Percentiles rank a stretch among this genome's conserved stretches.
Conservation (phyloP, 2,797 vertebrate genomes). For the Darevskia mixta region DNA sequence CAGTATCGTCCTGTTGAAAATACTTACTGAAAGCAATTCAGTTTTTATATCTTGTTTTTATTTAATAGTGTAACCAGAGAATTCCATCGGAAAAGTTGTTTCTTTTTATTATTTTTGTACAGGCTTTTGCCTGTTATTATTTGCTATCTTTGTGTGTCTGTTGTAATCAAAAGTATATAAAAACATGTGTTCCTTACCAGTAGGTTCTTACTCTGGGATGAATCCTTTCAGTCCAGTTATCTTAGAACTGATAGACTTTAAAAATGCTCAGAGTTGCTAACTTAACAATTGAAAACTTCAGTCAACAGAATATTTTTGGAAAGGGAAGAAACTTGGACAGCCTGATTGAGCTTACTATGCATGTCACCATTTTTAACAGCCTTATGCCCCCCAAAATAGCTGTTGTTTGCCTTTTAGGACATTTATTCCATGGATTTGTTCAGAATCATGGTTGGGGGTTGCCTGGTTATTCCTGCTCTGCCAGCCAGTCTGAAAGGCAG, state of each 20-base stretch:
- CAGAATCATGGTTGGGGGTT: no score
- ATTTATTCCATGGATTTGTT: no score
- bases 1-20: background rate
- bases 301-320: background rate
- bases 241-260: background rate
- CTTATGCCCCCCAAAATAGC: background rate
- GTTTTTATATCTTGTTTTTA: constrained; percentile 14
- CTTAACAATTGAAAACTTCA: background rate
- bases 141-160: constrained; percentile 28
- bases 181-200: background rate
- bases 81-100: background rate
- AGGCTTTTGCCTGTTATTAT: background rate
- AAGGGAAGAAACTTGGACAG: background rate
- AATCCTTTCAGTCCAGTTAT: constrained; percentile 19
- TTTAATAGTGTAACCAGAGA: background rate
- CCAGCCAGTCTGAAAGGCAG: no score
- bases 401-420: no score
- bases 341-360: background rate
- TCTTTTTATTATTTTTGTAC: background rate
- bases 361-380: background rate
- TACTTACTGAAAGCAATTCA: background rate
- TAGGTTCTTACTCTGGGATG: rapidly evolving
- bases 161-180: constrained; percentile 13
- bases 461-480: no score
- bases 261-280: background rate